Evolutionary conservation across 2,113 vertebrate genomes (phyloP).

Genomic region (human): GRCh38 chr1:5747001-5747500

Average conservation of each 20-base stretch:
- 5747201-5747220: neutral
- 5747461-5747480: neutral
- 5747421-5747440: neutral
- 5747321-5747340: neutral
- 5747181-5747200: neutral
- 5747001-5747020: neutral
- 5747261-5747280: neutral
- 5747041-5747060: rapidly evolving
- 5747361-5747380: neutral
- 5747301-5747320: neutral
- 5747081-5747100: neutral
- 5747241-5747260: neutral
- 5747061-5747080: neutral
- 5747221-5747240: neutral
- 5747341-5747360: neutral
- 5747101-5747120: neutral
- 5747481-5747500: neutral
- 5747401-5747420: neutral
- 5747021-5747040: neutral
- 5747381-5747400: rapidly evolving
- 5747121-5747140: rapidly evolving
- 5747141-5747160: neutral
- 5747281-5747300: no score
- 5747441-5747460: no score
- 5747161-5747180: neutral